Base-by-base conservation (phyloP, 2,888 invertebrate species). In the Dicycla oo region DNA sequence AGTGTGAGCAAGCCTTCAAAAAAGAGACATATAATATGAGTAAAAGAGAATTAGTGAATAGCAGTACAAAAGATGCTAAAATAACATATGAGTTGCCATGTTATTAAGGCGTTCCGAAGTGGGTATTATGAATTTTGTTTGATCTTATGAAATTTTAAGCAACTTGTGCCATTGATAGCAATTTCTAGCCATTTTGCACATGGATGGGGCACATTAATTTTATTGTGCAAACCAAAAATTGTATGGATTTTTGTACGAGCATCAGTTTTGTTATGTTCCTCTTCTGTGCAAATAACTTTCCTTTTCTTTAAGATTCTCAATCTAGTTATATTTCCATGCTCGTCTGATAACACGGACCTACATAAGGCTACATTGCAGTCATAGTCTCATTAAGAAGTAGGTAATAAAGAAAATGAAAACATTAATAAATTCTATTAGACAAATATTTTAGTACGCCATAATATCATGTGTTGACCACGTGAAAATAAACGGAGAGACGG, bases 401-500 rank as follows among this genome's bases (percentile, higher is more conserved):
- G n/a, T 47, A 54, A 30, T 72, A 54, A 40, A 64, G 26, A 40
- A 60, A 68, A 53, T 26, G 45, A 20, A 43, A 64, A 45, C 13
- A 57, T 43, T 38, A 51, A 74, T 57, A 69, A 30, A 69, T 40
- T 63, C 30, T 47, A 69, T 62, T 38, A 69, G 38, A 58, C 47
- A 63, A 58, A 78, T 51, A 54, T 63, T 58, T 62, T 45, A 58
- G 30, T 58, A 51, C 51, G 56, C 47, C 43, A 57, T 63, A 54
- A 62, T 45, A 57, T 10, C 71, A 76, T 40, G 58, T 70, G 70
- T 63, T 70, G 51, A 60, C 56, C n/a, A 60, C 63, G 26, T 67
- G 51, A 56, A 23, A 67, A 74, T 76, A 71, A 65, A 77, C 64
- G 49, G 53, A 56, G 75, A 47, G 54, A 68, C 64, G 69, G 61